Base-by-base conservation (phyloP, 2,888 invertebrate genomes). In the Crioceris asparagi region DNA sequence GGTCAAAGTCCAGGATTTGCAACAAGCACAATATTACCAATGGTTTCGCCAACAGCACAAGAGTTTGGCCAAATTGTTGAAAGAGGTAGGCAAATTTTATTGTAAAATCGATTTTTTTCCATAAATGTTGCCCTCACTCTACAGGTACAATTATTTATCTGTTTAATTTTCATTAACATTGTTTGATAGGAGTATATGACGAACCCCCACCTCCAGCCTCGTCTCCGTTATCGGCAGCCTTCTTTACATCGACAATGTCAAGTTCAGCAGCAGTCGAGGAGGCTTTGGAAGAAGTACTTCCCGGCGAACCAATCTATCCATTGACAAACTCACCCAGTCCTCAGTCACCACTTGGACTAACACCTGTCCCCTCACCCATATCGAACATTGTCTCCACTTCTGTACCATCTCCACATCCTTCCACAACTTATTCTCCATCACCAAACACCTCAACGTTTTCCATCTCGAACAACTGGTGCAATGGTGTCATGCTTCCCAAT, bases 241-340 rank as follows among this genome's bases (percentile, higher is more conserved):
- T 84, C 61, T 87, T 83, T 59, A 84, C 84, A 30, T 77, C 79
- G 25, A 83, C 83, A 10, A 85, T 87, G 75, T 85, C 86, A 3
- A 84, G 84, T 50, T 84, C 85, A 32, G 86, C 84, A 51, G 86
- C 85, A 50, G 86, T 87, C 1, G 87, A 87, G 61, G 85, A 86
- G 62, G 86, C 86, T 1, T 62, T 87, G 36, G 83, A 83, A 57
- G 86, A 87, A 65, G 85, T 87, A 1, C 64, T 87, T 35, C 86
- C 87, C 3, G 83, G 81, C 47, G 84, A 83, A 63, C 79, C 75
- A 48, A 52, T 66, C 6, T 66, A 65, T 40, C 62, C 65, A n/a
- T 45, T 65, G 19, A 61, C 64, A 3, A 69, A 68, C 53, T 71
- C 69, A 61, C 79, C 66, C 55, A 74, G 78, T 47, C 71, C 79